These are phyloP conservation scores for Drosophila lowei DNA, from an alignment of 1,140 invertebrate species.

Conservation along the genomic window DNA sequence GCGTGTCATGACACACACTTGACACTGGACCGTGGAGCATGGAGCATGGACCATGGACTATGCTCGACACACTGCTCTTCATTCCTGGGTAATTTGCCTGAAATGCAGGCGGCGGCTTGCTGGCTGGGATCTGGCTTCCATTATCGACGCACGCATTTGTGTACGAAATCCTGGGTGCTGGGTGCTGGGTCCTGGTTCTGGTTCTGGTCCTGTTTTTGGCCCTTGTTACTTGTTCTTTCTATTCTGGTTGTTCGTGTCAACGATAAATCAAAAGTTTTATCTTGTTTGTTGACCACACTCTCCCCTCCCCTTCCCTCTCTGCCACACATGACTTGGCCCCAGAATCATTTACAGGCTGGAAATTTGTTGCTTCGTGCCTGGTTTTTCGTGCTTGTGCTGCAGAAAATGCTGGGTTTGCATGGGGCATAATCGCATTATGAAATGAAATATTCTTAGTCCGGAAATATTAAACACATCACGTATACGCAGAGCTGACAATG, in stretches of 20 bases:
- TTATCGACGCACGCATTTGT: constrained; percentile 61
- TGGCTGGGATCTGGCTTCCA: constrained; percentile 5
- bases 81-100: constrained; percentile 47
- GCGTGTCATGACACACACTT: constrained; percentile 52
- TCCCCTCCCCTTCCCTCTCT: background rate
- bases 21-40: constrained; percentile 34
- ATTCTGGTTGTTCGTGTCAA: constrained; percentile 69
- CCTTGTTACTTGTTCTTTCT: constrained; percentile 16
- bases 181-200: constrained; percentile 30
- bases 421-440: constrained; percentile 40
- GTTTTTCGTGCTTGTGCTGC: constrained; percentile 45
- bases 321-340: constrained; percentile 32
- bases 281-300: constrained; percentile 54
- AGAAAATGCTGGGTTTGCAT: constrained; percentile 31
- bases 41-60: no score
- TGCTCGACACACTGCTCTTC: no score
- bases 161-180: constrained; percentile 37
- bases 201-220: constrained; percentile 8
- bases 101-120: constrained; percentile 24
- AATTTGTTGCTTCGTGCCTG: constrained; percentile 43
- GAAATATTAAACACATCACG: constrained; percentile 17
- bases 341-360: constrained; percentile 51
- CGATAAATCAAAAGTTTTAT: constrained; percentile 81
- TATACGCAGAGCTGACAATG: constrained; percentile 40
- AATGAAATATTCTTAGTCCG: constrained; percentile 16